Percentiles rank a stretch among this genome's conserved stretches.
Conservation (phyloP, 2,888 invertebrate genomes). For the Neuroscelio doddi region DNA sequence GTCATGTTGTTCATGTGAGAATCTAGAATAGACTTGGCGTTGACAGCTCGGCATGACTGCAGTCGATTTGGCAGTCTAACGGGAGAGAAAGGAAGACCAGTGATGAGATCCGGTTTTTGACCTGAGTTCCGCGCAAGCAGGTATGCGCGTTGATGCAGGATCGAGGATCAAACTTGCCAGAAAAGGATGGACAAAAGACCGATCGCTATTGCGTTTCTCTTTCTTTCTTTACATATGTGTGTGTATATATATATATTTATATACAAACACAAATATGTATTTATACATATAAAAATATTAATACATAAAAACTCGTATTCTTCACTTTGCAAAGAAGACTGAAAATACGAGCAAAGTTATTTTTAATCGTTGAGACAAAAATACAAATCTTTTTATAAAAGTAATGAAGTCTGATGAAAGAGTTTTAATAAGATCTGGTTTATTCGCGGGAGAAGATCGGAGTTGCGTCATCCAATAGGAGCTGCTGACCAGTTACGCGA, state of each 20-base stretch:
- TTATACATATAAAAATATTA: no score
- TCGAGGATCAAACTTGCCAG: slow-evolving; percentile 8
- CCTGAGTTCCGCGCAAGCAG: slow-evolving; percentile 46
- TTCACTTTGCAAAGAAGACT: no score
- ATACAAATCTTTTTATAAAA: background rate
- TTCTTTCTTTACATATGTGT: no score
- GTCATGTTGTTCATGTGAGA: no score
- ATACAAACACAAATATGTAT: no score
- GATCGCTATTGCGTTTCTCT: no score
- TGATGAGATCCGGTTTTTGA: slow-evolving; percentile 57
- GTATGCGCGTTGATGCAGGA: slow-evolving; percentile 33
- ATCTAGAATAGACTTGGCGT: slow-evolving; percentile 9
- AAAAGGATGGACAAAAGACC: no score
- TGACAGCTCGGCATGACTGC: slow-evolving; percentile 21
- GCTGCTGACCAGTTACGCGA: slow-evolving; percentile 41
- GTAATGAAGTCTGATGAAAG: background rate
- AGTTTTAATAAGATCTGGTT: no score
- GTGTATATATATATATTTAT: no score
- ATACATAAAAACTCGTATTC: no score
- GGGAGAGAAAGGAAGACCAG: slow-evolving; percentile 23
- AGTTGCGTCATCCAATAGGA: slow-evolving; percentile 36
- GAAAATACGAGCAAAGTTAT: no score
- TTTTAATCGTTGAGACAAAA: background rate
- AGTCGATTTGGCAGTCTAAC: slow-evolving; percentile 32
- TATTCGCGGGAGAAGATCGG: slow-evolving; percentile 31